A percentile compares a stretch with the other conserved stretches of the same genome.
Evolutionary conservation across 2,797 vertebrate species (phyloP).

Genomic region (Eulemur rubriventer): DNA sequence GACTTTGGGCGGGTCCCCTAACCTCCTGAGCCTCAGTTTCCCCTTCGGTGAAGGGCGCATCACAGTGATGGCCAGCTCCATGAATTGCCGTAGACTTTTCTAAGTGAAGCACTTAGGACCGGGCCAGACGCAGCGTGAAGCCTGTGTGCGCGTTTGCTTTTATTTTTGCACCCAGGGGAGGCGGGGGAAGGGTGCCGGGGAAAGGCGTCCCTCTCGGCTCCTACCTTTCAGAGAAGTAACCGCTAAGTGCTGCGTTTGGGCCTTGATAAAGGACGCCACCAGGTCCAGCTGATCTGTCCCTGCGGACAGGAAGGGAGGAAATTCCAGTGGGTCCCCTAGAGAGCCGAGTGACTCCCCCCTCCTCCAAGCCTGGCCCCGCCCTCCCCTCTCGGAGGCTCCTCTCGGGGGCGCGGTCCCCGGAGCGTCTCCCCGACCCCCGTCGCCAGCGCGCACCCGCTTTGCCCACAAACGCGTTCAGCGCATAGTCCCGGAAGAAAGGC

Average conservation of each 20-base stretch:
- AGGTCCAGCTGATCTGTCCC: background rate
- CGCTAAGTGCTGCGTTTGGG: background rate
- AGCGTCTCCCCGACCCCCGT: fast-evolving
- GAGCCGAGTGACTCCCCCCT: background rate
- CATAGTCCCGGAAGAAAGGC: conserved; percentile 73
- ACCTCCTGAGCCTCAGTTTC: background rate
- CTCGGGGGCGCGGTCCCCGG: too few relatives aligned
- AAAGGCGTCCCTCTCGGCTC: background rate
- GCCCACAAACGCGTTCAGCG: conserved; percentile 58
- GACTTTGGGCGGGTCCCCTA: background rate
- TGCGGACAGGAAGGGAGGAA: background rate
- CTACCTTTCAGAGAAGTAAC: conserved; percentile 25
- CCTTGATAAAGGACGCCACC: conserved; percentile 29
- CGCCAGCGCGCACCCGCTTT: conserved; percentile 59
- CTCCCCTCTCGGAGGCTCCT: background rate
- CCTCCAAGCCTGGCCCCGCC: background rate
- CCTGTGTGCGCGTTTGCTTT: background rate
- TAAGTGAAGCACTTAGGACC: background rate
- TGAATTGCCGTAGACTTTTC: too few relatives aligned
- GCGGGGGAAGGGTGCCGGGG: too few relatives aligned
- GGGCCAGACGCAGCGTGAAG: background rate
- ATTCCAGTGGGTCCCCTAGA: background rate
- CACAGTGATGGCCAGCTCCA: background rate
- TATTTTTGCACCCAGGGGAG: background rate
- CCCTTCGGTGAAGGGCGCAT: background rate